Evolutionary conservation across 2,797 vertebrate genomes (phyloP).

Genomic region (Echeneis naucrates): DNA sequence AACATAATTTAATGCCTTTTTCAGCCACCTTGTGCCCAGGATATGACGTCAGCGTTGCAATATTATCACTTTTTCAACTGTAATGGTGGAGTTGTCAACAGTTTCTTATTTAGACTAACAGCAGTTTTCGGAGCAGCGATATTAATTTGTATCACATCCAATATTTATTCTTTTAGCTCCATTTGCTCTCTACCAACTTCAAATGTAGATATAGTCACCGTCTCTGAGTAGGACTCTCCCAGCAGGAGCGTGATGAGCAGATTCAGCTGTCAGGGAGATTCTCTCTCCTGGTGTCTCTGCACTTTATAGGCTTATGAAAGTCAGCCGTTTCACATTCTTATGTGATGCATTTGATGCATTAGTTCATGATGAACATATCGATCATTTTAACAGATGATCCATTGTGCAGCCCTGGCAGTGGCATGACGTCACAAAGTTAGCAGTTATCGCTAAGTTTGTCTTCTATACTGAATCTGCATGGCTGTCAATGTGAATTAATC

Average conservation of each 20-base stretch:
- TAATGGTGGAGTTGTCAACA: no score
- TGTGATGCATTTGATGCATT: not conserved
- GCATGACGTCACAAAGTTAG: not conserved
- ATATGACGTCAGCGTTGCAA: not conserved
- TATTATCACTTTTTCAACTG: no score
- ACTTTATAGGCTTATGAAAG: not conserved
- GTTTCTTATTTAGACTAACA: not conserved
- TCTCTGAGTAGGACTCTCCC: not conserved
- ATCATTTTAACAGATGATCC: not conserved
- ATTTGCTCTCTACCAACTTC: not conserved
- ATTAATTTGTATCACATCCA: not conserved
- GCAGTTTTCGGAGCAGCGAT: not conserved
- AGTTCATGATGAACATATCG: not conserved
- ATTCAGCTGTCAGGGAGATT: not conserved
- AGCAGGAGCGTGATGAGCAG: not conserved
- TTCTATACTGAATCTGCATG: slow-evolving; percentile 33
- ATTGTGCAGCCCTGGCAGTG: slow-evolving; percentile 5
- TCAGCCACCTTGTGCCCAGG: not conserved
- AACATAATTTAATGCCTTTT: not conserved
- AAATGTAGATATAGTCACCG: not conserved
- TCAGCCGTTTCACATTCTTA: not conserved
- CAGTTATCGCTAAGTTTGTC: slow-evolving; percentile 8
- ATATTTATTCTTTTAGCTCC: no score
- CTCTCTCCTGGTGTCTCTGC: not conserved
- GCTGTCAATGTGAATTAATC: slow-evolving; percentile 58